phyloP scores from a whole-genome alignment of 2,797 vertebrate species.

The Sebastes trivittatus region DNA sequence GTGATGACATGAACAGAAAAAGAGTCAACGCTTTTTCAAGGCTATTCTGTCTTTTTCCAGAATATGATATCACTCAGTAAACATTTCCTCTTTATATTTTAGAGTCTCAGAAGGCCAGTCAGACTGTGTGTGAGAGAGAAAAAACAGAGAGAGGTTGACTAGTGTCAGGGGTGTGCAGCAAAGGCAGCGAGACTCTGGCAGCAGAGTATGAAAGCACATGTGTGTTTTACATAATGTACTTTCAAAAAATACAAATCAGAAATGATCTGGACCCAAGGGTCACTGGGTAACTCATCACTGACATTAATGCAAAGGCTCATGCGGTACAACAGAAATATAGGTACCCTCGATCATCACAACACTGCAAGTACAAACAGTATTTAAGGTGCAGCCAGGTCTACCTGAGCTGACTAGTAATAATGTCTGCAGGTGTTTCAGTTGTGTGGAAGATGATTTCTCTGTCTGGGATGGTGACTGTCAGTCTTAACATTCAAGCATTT shows the following conservation, averaged over 20 bases:
- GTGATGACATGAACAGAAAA: not conserved
- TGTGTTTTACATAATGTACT: slow-evolving; percentile 19
- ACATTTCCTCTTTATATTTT: slow-evolving; percentile 60
- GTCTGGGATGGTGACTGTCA: not conserved
- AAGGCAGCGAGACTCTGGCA: not conserved
- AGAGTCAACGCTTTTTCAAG: slow-evolving; percentile 8
- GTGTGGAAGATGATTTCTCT: not conserved
- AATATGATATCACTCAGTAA: slow-evolving; percentile 61
- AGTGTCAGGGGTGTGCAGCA: slow-evolving; percentile 3
- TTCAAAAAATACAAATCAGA: not conserved
- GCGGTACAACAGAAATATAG: not conserved
- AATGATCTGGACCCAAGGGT: not conserved
- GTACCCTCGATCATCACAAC: not conserved
- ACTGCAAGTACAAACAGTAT: not conserved
- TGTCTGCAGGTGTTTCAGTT: not conserved
- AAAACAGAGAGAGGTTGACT: slow-evolving; percentile 11
- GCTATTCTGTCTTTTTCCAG: slow-evolving; percentile 18
- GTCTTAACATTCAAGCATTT: not conserved
- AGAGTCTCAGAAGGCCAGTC: slow-evolving; percentile 26
- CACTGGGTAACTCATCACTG: not conserved
- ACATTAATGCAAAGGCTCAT: not conserved
- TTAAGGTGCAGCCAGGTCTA: not conserved
- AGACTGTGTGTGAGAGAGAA: not conserved
- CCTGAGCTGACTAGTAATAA: not conserved
- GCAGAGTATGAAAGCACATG: not conserved